These are phyloP conservation scores for Ctenosaura bakeri DNA, from an alignment of 2,797 vertebrate genomes.

Conservation along the genomic window DNA sequence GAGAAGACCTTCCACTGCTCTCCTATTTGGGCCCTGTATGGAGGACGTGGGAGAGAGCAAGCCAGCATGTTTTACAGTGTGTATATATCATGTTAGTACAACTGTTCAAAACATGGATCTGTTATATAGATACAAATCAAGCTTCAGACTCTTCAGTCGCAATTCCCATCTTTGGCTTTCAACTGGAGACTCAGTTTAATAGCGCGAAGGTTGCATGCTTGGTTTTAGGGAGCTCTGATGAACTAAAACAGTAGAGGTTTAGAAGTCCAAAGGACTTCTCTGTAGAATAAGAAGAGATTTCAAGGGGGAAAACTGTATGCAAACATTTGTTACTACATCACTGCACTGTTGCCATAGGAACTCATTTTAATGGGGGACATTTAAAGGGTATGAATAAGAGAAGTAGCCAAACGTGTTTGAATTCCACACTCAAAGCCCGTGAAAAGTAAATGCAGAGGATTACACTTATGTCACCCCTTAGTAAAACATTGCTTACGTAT, in stretches of 20 bases:
- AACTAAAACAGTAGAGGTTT: background rate
- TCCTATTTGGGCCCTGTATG: background rate
- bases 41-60: background rate
- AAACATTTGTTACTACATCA: slow-evolving; percentile 3
- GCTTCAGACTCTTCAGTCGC: background rate
- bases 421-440: slow-evolving; percentile 1
- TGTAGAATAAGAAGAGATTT: background rate
- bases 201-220: background rate
- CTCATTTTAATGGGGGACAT: background rate
- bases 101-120: background rate
- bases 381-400: background rate
- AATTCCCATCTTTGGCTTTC: background rate
- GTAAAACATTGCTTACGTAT: background rate
- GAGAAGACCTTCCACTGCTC: background rate
- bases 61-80: background rate
- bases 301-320: background rate
- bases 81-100: background rate
- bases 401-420: background rate
- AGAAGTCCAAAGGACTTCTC: background rate
- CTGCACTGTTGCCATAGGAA: slow-evolving; percentile 15
- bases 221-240: background rate
- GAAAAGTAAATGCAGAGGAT: background rate
- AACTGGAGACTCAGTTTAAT: background rate
- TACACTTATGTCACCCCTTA: background rate
- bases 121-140: background rate